Base-by-base conservation (phyloP, 2,113 vertebrate genomes). In the Perognathus longimembris region DNA sequence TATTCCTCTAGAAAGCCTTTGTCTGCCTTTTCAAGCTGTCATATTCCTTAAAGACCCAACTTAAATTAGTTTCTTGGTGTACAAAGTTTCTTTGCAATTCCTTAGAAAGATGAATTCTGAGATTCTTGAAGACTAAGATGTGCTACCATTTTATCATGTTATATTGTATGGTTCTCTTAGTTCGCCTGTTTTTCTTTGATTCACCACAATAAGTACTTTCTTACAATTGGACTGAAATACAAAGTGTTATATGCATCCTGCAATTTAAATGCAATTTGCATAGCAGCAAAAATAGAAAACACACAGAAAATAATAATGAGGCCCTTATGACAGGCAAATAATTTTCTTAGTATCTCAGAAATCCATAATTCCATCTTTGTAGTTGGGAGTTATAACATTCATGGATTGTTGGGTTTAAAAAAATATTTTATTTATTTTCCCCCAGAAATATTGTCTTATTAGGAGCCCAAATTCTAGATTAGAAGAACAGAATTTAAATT, bases 291-390 rank as follows among this genome's bases (percentile, higher is more conserved):
- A 0, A n/a, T 22, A 67, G 38, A 36, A 20, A 85, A 59, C 34
- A 70, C 26, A 80, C 1, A 54, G 30, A 70, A 80, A 91, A 63
- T 4, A 83, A 32, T 30, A 64, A 30, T 2, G 28, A 70, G 71
- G 18, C 3, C 2, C 3, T 15, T 36, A 30, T 57, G 21, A 70
- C 18, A 9, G 32, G 40, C 50, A 38, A 14, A 84, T 3, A 34
- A 22, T 61, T 76, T 93, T 94, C 57, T 93, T 95, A 93, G 70
- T 79, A 18, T 85, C 80, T 63, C 10, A 74, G 50, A 67, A 93
- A 82, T 63, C 54, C 61, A n/a, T 61, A 45, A 84, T 38, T 50
- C 59, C 57, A 40, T 38, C 74, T 84, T 89, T 6, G 71, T 71
- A 54, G 57, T 74, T 91, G 45, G 4, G 67, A 82, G 63, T 57